Conservation (phyloP, 2,888 invertebrate species). For the Celastrina argiolus region DNA sequence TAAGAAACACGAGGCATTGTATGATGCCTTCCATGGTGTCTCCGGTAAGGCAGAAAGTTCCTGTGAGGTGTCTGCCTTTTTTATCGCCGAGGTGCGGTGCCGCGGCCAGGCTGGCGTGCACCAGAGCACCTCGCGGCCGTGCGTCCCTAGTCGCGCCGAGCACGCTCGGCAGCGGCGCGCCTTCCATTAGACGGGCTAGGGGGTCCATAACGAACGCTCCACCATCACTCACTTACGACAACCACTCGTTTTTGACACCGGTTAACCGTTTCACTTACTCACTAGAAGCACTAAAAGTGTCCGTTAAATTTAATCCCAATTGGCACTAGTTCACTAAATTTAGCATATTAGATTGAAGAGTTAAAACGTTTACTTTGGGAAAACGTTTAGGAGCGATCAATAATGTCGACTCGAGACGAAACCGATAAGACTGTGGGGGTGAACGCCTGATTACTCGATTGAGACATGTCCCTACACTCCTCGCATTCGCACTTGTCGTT, state of each 20-base stretch:
- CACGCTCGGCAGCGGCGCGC: slow-evolving; percentile 81
- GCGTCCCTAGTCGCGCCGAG: slow-evolving; percentile 76
- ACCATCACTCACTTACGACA: slow-evolving; percentile 33
- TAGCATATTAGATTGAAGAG: neutral
- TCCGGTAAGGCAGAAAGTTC: slow-evolving; percentile 92
- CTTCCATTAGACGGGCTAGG: slow-evolving; percentile 88
- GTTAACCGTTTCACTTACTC: neutral
- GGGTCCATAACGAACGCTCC: slow-evolving; percentile 82
- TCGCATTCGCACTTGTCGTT: slow-evolving; percentile 61
- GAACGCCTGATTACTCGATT: slow-evolving; percentile 36
- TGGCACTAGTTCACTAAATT: slow-evolving; percentile 26
- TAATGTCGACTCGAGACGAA: slow-evolving; percentile 53
- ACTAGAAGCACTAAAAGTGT: slow-evolving; percentile 8
- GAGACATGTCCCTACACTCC: slow-evolving; percentile 56
- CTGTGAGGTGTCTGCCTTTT: slow-evolving; percentile 89
- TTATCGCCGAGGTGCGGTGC: slow-evolving; percentile 83
- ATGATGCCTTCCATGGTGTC: slow-evolving; percentile 96
- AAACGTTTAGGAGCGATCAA: slow-evolving; percentile 41
- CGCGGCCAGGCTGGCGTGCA: slow-evolving; percentile 86
- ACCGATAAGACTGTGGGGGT: slow-evolving; percentile 46
- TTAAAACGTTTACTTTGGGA: slow-evolving; percentile 14
- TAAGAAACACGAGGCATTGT: slow-evolving; percentile 94
- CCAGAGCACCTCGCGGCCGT: slow-evolving; percentile 83
- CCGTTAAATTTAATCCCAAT: slow-evolving; percentile 16
- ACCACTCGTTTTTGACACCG: neutral